Evolutionary conservation across 2,888 invertebrate species (phyloP), one percentile per base, ranked within the genome.

Genomic region (Anaspis maculata): DNA sequence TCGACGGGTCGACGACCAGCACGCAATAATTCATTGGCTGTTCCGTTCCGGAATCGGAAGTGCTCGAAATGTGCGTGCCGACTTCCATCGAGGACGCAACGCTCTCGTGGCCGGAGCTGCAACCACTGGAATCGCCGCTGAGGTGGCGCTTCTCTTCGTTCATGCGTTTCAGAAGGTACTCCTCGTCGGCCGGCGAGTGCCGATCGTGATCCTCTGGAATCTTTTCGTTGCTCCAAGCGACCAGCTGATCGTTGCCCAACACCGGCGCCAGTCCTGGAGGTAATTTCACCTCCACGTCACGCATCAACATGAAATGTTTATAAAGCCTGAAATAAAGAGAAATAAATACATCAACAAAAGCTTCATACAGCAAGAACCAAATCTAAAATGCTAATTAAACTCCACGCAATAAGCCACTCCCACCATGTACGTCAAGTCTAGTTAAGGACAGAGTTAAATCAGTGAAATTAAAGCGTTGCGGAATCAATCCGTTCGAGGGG

Each of bases 271-370:
- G 59, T 3, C 81, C 81, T 27, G 74, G 74, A 13, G 83, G 83
- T 40, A 83, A 59, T 46, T 76, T 76, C 9, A 79, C 74, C 52
- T 76, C 75, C 13, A 83, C 76, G 46, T 80, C 74, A 51, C 73
- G 71, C 77, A 81, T 81, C 9, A 37, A 72, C 51, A 72, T 72
- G 49, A 73, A 76, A 40, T 70, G 73, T 35, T 69, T 66, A 63
- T 77, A 79, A 14, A 73, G 52, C 54, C 79, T 79, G 44, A 59
- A 64, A 59, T 5, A 12, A 25, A 25, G 3, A 34, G 37, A n/a
- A n/a, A 29, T n/a, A n/a, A 15, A 27, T 27, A 15, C 9, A 13
- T 4, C 11, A 6, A 30, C 3, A 13, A 19, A 19, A 25, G 10
- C 4, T n/a, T n/a, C n/a, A n/a, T 22, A 36, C 3, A 13, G 5